Percentiles rank a stretch among this genome's conserved stretches.
These are phyloP conservation scores for Dilophus febrilis DNA, from an alignment of 2,888 invertebrate genomes.

Conservation along the genomic window DNA sequence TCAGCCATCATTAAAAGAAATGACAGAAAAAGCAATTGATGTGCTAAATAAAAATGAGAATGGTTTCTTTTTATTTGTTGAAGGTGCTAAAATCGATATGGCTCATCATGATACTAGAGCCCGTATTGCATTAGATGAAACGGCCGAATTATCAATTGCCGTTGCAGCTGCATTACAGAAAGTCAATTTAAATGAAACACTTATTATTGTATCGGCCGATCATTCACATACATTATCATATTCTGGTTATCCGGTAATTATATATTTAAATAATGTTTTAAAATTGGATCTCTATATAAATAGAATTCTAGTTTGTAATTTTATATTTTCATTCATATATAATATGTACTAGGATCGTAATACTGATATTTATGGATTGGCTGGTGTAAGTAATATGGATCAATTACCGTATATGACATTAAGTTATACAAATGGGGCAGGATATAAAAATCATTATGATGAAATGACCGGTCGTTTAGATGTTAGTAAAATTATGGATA, in stretches of 20 bases:
- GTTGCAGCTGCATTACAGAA: constrained; percentile 42
- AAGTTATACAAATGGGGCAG: constrained; percentile 59
- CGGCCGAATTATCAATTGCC: constrained; percentile 55
- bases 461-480: constrained; percentile 12
- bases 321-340: too few species aligned
- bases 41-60: constrained; percentile 36
- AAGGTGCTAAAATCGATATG: constrained; percentile 34
- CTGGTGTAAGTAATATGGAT: constrained; percentile 31
- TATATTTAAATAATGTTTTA: not conserved
- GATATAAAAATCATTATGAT: constrained; percentile 26
- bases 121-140: constrained; percentile 56
- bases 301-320: not conserved
- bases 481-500: constrained; percentile 15
- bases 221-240: constrained; percentile 63
- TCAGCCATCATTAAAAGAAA: constrained; percentile 45
- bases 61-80: constrained; percentile 59
- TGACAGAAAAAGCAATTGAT: constrained; percentile 46
- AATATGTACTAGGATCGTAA: not conserved
- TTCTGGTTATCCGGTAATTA: constrained; percentile 47
- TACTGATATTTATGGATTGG: not conserved
- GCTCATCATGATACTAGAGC: constrained; percentile 48
- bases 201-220: constrained; percentile 65
- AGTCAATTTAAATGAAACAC: constrained; percentile 48
- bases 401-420: constrained; percentile 46
- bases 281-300: not conserved